These are phyloP conservation scores for Saguinus imperator DNA, from an alignment of 2,113 vertebrate genomes.

Conservation along the genomic window DNA sequence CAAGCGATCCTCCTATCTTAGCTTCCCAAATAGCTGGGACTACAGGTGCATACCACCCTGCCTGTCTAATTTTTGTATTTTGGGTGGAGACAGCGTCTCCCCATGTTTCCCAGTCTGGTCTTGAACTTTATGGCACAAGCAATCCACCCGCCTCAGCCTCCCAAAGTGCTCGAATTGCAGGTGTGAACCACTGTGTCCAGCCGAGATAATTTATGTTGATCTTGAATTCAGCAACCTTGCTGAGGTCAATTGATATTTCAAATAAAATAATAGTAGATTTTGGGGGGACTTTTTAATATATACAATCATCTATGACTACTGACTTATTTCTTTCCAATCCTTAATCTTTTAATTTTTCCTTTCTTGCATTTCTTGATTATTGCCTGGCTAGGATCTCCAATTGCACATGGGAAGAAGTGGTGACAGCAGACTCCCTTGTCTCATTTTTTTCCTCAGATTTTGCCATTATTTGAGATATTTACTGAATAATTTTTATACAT, in stretches of 20 bases:
- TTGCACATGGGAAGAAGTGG: not conserved
- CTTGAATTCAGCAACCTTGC: not conserved
- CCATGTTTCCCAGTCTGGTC: no score
- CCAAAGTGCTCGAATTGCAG: no score
- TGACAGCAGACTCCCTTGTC: not conserved
- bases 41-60: no score
- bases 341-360: not conserved
- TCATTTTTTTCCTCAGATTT: not conserved
- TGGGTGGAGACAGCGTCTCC: no score
- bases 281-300: not conserved
- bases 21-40: no score
- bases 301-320: not conserved
- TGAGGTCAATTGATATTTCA: not conserved
- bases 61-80: no score
- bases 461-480: slow-evolving; percentile 2
- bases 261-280: not conserved
- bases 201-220: not conserved
- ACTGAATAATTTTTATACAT: not conserved
- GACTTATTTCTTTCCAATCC: not conserved
- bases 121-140: no score
- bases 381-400: not conserved
- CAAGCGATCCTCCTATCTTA: no score
- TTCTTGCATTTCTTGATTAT: not conserved
- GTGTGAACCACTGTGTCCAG: no score
- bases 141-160: no score